Evolutionary conservation across 64 coral and sea anemone genomes (phyloP).

Genomic region (Montipora capricornis): DNA sequence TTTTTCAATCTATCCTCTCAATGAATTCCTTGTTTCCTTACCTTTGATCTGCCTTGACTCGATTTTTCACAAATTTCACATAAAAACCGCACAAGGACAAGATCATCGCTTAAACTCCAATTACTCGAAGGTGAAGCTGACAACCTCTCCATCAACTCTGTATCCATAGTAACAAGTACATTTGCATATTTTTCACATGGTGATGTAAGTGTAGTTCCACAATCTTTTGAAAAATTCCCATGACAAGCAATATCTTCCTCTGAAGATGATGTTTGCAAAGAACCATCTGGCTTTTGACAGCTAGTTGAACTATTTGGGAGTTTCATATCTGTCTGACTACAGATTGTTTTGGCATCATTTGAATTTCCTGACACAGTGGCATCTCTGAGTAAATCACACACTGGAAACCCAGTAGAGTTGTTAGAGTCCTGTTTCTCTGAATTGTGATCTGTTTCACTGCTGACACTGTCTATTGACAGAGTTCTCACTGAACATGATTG

Average conservation of each 20-base stretch:
- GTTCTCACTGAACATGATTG: background rate
- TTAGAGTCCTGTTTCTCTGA: background rate
- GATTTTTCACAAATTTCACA: conserved; percentile 77
- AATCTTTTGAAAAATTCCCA: background rate
- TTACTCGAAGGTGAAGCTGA: conserved; percentile 16
- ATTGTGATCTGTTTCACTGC: background rate
- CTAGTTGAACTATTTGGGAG: background rate
- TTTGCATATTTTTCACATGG: conserved; percentile 16
- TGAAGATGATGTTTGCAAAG: background rate
- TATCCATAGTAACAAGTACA: conserved; percentile 54
- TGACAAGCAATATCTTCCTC: background rate
- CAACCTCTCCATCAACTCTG: conserved; percentile 58
- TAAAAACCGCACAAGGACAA: conserved; percentile 74
- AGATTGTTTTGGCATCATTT: background rate
- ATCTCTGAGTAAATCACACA: background rate
- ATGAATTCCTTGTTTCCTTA: background rate
- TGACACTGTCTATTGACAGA: background rate
- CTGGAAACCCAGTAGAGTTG: background rate
- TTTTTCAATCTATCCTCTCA: background rate
- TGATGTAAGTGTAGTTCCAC: conserved; percentile 9
- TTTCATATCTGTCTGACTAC: background rate
- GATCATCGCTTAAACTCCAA: conserved; percentile 77
- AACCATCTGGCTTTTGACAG: background rate
- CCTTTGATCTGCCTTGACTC: conserved; percentile 82
- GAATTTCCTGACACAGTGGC: background rate